These are phyloP conservation scores for Engraulis encrasicolus DNA, from an alignment of 2,113 vertebrate species.

Conservation along the genomic window DNA sequence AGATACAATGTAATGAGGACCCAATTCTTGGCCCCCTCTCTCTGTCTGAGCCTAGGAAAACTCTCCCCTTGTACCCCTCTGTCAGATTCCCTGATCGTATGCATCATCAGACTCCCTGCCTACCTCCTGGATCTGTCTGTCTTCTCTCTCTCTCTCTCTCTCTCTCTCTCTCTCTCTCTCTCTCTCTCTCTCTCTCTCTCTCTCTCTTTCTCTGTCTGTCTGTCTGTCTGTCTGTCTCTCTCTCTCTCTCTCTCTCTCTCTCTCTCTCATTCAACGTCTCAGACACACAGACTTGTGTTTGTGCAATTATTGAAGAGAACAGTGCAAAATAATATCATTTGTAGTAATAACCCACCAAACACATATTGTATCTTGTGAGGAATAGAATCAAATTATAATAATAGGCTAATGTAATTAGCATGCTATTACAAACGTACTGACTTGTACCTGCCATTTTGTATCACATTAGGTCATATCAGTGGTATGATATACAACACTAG, in stretches of 20 bases:
- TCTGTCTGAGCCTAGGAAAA: too few relatives aligned
- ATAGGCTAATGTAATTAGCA: neutral
- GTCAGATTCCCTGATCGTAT: too few relatives aligned
- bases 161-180: too few relatives aligned
- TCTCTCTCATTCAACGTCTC: neutral
- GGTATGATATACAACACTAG: neutral
- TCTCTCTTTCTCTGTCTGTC: too few relatives aligned
- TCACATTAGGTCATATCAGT: neutral
- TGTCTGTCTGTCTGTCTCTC: neutral
- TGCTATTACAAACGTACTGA: neutral
- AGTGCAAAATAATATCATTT: neutral
- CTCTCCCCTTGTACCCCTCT: too few relatives aligned
- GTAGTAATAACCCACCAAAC: neutral
- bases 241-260: neutral
- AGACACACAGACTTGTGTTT: neutral
- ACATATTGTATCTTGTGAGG: neutral
- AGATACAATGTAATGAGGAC: too few relatives aligned
- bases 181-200: too few relatives aligned
- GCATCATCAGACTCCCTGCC: too few relatives aligned
- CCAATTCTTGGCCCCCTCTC: too few relatives aligned
- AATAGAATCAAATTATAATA: neutral
- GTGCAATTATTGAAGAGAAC: neutral
- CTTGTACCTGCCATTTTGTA: too few relatives aligned
- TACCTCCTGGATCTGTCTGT: too few relatives aligned
- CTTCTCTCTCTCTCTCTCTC: too few relatives aligned